phyloP scores from a whole-genome alignment of 1,140 invertebrate genomes.

The Pseudomyrmex pallidus region DNA sequence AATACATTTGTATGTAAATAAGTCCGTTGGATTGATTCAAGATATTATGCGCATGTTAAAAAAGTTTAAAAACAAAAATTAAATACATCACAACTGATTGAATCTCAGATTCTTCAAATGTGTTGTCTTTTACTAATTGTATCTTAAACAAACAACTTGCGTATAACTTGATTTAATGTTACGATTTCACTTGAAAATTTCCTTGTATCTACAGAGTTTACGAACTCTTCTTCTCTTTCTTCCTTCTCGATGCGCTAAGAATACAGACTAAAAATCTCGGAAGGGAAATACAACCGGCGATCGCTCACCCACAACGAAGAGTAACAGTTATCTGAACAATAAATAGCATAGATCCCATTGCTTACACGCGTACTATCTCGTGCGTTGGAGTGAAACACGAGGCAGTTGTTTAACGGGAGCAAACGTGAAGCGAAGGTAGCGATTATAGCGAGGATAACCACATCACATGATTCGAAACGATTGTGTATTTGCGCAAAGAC shows the following conservation, averaged over 20 bases:
- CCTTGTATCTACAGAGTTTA: not conserved
- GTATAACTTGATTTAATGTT: not conserved
- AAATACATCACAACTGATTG: conserved; percentile 19
- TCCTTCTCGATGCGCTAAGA: not conserved
- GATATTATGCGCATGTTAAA: not conserved
- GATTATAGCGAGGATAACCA: conserved; percentile 10
- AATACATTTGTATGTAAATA: conserved; percentile 23
- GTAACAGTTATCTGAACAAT: conserved; percentile 48
- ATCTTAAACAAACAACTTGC: not conserved
- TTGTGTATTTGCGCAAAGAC: conserved; percentile 18
- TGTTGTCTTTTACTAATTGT: not conserved
- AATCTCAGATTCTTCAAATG: conserved; percentile 29
- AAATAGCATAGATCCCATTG: conserved; percentile 44
- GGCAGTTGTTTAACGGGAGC: conserved; percentile 18
- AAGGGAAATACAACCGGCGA: not conserved
- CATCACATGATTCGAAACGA: not conserved
- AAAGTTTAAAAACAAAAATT: conserved; percentile 3
- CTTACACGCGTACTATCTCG: conserved; percentile 18
- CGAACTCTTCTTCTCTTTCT: not conserved
- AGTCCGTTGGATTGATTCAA: not conserved
- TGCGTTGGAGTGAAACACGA: not conserved
- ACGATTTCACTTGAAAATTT: not conserved
- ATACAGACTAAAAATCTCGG: conserved; percentile 19
- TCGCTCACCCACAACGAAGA: conserved; percentile 14
- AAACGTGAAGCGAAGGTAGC: not conserved